phyloP scores from a whole-genome alignment of 2,797 vertebrate species.

The Odontamblyopus lacepedii region DNA sequence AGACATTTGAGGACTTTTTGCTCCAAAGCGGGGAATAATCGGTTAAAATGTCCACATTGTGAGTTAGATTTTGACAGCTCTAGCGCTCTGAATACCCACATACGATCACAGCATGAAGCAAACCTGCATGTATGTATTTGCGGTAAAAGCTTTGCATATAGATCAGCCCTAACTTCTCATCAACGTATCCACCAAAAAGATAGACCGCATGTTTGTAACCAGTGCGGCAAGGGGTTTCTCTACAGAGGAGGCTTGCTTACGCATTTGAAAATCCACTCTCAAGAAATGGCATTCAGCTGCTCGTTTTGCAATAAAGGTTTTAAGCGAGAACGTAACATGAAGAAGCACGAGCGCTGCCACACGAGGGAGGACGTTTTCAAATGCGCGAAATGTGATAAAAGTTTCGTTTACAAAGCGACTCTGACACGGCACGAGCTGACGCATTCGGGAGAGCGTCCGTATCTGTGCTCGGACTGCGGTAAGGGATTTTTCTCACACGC shows the following conservation, averaged over 20 bases:
- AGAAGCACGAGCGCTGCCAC: constrained; percentile 73
- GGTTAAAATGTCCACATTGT: constrained; percentile 60
- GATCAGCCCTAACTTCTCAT: constrained; percentile 71
- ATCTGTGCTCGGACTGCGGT: constrained; percentile 76
- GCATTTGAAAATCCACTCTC: constrained; percentile 76
- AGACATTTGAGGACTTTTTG: constrained; percentile 70
- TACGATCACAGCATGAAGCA: constrained; percentile 62
- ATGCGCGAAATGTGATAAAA: constrained; percentile 76
- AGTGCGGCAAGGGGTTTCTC: constrained; percentile 74
- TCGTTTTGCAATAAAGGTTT: constrained; percentile 75
- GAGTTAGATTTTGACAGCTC: constrained; percentile 55
- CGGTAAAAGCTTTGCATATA: constrained; percentile 74
- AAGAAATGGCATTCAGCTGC: constrained; percentile 75
- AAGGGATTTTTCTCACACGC: constrained; percentile 77
- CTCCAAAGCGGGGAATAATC: neutral
- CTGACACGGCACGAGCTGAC: constrained; percentile 73
- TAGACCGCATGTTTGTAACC: constrained; percentile 62
- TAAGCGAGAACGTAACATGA: constrained; percentile 74
- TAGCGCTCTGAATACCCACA: constrained; percentile 59
- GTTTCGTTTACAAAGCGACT: constrained; percentile 75
- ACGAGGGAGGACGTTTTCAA: constrained; percentile 69
- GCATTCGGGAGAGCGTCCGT: constrained; percentile 75
- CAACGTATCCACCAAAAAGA: constrained; percentile 69
- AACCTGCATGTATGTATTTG: constrained; percentile 66
- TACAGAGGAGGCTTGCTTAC: constrained; percentile 69